Conservation (phyloP, 2,797 vertebrate genomes). For the Chelonia mydas region DNA sequence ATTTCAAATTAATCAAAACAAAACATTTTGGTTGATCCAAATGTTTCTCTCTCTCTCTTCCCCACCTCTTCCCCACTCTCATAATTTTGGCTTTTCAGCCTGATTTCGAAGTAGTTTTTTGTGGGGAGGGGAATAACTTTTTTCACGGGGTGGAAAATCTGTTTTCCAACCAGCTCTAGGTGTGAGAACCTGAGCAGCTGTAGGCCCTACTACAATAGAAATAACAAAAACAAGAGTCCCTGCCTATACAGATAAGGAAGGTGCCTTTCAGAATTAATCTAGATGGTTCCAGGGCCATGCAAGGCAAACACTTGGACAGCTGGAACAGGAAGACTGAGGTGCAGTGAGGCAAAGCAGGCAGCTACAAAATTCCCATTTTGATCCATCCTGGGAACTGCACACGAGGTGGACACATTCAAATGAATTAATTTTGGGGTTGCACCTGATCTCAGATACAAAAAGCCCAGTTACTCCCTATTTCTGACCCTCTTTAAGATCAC, state of each 20-base stretch:
- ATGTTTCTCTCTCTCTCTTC: neutral
- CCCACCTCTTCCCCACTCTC: no score
- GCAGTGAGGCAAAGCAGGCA: rapidly evolving
- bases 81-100: no score
- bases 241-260: neutral
- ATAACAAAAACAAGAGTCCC: neutral
- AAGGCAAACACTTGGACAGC: neutral
- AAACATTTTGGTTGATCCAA: neutral
- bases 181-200: neutral
- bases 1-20: neutral
- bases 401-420: neutral
- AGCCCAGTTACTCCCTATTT: neutral
- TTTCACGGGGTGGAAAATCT: neutral
- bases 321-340: neutral
- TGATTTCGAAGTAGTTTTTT: no score
- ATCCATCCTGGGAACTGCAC: neutral
- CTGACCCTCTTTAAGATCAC: rapidly evolving
- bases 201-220: neutral
- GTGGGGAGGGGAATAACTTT: neutral
- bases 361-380: neutral
- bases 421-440: rapidly evolving
- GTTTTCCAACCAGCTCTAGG: neutral
- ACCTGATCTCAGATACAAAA: neutral
- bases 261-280: neutral
- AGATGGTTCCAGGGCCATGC: neutral